These are phyloP conservation scores for Phaedon cochleariae DNA, from an alignment of 2,888 invertebrate genomes.

Conservation along the genomic window DNA sequence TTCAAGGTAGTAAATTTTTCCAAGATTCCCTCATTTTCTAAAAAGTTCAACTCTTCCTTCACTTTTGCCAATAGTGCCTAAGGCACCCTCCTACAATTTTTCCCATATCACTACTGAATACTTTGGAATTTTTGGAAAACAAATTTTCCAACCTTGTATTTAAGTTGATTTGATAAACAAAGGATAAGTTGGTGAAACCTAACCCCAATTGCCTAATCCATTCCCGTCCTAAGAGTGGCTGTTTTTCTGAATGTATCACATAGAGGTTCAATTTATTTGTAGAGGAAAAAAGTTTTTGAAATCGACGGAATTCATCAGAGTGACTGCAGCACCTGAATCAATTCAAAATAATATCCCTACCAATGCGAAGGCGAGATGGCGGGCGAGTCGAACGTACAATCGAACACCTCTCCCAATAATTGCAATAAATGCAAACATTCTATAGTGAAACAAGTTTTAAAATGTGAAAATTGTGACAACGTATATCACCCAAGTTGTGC, in stretches of 20 bases:
- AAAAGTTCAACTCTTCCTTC: conserved; percentile 14
- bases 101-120: conserved; percentile 28
- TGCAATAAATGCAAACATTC: conserved; percentile 14
- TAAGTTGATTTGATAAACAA: no score
- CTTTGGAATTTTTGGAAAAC: conserved; percentile 3
- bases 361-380: not conserved
- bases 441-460: conserved; percentile 1
- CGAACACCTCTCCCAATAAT: conserved; percentile 4
- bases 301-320: conserved; percentile 1
- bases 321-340: conserved; percentile 25
- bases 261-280: conserved; percentile 16
- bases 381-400: not conserved
- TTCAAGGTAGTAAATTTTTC: conserved; percentile 32
- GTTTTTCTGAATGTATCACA: conserved; percentile 37
- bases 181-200: not conserved
- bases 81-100: conserved; percentile 25
- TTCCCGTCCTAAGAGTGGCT: conserved; percentile 41
- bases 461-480: conserved; percentile 3
- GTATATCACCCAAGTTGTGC: conserved; percentile 14
- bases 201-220: not conserved
- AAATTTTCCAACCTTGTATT: conserved; percentile 28
- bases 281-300: conserved; percentile 6
- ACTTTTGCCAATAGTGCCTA: not conserved
- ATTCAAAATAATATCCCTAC: conserved; percentile 3
- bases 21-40: conserved; percentile 32